A percentile compares a stretch with the other conserved stretches of the same genome.
These are phyloP conservation scores for Mamestra configurata DNA, from an alignment of 1,140 invertebrate species.

Conservation along the genomic window DNA sequence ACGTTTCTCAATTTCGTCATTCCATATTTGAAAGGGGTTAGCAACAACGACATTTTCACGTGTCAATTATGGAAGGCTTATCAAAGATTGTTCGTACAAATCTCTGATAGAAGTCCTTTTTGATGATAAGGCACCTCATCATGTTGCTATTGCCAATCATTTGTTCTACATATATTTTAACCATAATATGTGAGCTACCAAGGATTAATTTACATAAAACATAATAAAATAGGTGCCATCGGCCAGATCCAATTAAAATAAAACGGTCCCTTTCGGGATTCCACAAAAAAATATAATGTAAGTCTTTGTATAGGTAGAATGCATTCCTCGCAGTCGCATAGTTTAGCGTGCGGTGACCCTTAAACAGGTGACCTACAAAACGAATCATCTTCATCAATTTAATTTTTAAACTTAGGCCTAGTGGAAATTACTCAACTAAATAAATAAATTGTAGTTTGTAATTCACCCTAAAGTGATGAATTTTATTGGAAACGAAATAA, in stretches of 20 bases:
- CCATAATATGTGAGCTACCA: neutral
- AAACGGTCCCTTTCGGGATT: neutral
- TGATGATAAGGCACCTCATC: too few relatives aligned
- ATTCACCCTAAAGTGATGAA: constrained; percentile 30
- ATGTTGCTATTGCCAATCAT: too few relatives aligned
- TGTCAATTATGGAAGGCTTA: too few relatives aligned
- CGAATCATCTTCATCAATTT: neutral
- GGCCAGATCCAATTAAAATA: neutral
- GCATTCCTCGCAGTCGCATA: constrained; percentile 37
- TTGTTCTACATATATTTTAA: too few relatives aligned
- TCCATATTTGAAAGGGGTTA: too few relatives aligned
- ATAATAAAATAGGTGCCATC: neutral
- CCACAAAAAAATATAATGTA: constrained; percentile 10
- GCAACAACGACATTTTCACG: too few relatives aligned
- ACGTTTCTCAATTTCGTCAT: too few relatives aligned
- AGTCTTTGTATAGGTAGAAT: constrained; percentile 12
- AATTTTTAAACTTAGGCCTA: neutral
- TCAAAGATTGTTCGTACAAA: too few relatives aligned
- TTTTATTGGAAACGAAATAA: neutral
- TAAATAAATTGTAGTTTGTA: neutral
- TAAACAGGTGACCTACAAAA: constrained; percentile 34
- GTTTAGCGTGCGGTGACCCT: constrained; percentile 41
- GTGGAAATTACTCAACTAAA: neutral
- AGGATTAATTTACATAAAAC: neutral
- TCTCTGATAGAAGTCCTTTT: too few relatives aligned